These are phyloP conservation scores for Strigamia transsilvanica DNA, from an alignment of 2,888 invertebrate species.

Conservation along the genomic window DNA sequence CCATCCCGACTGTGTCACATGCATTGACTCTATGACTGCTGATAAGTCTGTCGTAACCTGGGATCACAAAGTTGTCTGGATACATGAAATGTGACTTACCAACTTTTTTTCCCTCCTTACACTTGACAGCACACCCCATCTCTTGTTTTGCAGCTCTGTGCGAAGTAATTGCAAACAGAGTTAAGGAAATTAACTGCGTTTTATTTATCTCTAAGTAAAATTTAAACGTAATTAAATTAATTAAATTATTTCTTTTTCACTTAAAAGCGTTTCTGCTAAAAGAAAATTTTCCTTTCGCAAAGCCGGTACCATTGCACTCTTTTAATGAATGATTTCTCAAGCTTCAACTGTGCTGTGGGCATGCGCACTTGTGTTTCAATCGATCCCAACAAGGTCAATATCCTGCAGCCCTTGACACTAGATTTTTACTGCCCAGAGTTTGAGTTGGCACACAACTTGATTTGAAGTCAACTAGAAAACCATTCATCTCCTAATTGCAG, in stretches of 20 bases:
- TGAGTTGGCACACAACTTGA: slow-evolving; percentile 44
- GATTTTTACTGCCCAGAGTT: slow-evolving; percentile 26
- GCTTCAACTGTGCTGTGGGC: slow-evolving; percentile 35
- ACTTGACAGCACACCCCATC: neutral
- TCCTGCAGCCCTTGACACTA: slow-evolving; percentile 42
- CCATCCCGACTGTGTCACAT: slow-evolving; percentile 29
- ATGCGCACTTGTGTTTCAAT: slow-evolving; percentile 41
- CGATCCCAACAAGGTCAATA: slow-evolving; percentile 44
- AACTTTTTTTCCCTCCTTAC: neutral
- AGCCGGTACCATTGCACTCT: neutral
- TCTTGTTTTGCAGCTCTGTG: neutral
- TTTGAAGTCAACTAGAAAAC: slow-evolving; percentile 45
- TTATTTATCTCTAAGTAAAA: neutral
- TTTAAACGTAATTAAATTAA: neutral
- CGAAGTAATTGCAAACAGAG: neutral
- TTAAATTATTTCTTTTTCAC: neutral
- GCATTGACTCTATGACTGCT: slow-evolving; percentile 39
- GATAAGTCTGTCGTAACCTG: slow-evolving; percentile 19
- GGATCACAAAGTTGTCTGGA: slow-evolving; percentile 30
- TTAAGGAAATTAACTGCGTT: neutral
- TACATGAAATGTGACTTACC: slow-evolving; percentile 19
- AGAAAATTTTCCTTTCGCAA: neutral
- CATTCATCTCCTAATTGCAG: slow-evolving; percentile 26
- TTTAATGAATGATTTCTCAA: slow-evolving; percentile 33
- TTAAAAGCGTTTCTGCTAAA: neutral